A percentile compares a stretch with the other conserved stretches of the same genome.
Conservation (phyloP, 2,888 invertebrate species). For the Keiferia lycopersicella region DNA sequence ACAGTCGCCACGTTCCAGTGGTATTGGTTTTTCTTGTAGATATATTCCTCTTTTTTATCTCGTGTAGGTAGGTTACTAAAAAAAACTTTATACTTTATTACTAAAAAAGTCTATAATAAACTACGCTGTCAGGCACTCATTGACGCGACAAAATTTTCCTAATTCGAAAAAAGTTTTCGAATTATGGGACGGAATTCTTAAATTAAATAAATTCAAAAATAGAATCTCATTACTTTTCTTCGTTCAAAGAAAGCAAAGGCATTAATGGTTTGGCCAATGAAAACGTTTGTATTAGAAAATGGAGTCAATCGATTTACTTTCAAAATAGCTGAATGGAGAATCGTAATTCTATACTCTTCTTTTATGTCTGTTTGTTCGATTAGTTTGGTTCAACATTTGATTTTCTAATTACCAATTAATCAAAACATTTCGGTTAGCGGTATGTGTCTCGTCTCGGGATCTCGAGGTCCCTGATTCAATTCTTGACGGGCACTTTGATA, state of each 20-base stretch:
- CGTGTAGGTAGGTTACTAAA: too few species aligned
- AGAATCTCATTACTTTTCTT: slow-evolving; percentile 13
- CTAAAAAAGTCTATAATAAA: too few species aligned
- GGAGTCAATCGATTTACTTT: slow-evolving; percentile 45
- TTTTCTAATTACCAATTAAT: slow-evolving; percentile 22
- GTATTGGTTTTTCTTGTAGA: too few species aligned
- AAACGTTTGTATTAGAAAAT: slow-evolving; percentile 57
- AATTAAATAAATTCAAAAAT: slow-evolving; percentile 19
- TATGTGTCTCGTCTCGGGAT: too few species aligned
- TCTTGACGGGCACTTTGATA: too few species aligned
- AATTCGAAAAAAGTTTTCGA: not conserved
- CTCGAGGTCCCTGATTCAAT: too few species aligned
- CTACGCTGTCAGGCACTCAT: too few species aligned
- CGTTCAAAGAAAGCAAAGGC: slow-evolving; percentile 41
- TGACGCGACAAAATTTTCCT: too few species aligned
- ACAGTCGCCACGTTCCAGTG: slow-evolving; percentile 20
- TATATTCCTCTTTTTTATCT: too few species aligned
- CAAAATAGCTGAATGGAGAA: slow-evolving; percentile 53
- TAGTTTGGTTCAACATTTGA: slow-evolving; percentile 28
- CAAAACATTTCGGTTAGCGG: too few species aligned
- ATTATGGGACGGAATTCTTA: not conserved
- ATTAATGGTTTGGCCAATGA: slow-evolving; percentile 48
- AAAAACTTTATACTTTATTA: too few species aligned
- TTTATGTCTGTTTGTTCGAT: slow-evolving; percentile 46
- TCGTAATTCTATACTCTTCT: slow-evolving; percentile 56